Conservation (phyloP, 1,140 invertebrate species). For the Parapsyche elsis region DNA sequence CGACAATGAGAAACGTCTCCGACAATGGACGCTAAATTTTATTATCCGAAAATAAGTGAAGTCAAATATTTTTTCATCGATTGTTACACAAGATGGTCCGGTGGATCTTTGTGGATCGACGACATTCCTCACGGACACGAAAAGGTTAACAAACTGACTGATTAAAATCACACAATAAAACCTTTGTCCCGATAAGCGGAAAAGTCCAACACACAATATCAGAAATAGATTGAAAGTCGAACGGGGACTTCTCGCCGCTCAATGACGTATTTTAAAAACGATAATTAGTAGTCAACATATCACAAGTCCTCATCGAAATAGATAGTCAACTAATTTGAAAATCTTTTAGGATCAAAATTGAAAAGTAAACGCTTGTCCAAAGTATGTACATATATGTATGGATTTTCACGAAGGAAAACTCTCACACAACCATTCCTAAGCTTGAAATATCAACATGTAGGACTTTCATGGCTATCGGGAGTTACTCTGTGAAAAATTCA, state of each 20-base stretch:
- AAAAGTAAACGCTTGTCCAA: too few relatives aligned
- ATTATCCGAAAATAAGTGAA: slow-evolving; percentile 42
- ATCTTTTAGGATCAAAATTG: not conserved
- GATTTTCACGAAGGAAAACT: not conserved
- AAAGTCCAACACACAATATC: too few relatives aligned
- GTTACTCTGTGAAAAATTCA: not conserved
- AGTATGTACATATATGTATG: too few relatives aligned
- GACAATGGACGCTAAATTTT: slow-evolving; percentile 29
- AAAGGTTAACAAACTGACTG: slow-evolving; percentile 16
- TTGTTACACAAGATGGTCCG: not conserved
- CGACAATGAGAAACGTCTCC: slow-evolving; percentile 30
- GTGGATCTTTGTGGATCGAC: not conserved
- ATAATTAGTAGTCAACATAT: not conserved
- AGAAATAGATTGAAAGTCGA: not conserved
- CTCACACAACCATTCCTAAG: not conserved
- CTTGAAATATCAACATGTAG: too few relatives aligned
- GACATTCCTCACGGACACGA: not conserved
- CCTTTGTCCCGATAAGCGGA: slow-evolving; percentile 6
- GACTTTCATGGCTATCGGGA: too few relatives aligned
- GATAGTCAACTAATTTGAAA: not conserved
- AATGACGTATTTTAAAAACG: too few relatives aligned
- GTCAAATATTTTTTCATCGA: slow-evolving; percentile 41
- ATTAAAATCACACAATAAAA: slow-evolving; percentile 17
- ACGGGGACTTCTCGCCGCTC: not conserved
- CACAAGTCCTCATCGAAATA: not conserved